phyloP scores from a whole-genome alignment of 2,888 invertebrate genomes.

The Luperina testacea region DNA sequence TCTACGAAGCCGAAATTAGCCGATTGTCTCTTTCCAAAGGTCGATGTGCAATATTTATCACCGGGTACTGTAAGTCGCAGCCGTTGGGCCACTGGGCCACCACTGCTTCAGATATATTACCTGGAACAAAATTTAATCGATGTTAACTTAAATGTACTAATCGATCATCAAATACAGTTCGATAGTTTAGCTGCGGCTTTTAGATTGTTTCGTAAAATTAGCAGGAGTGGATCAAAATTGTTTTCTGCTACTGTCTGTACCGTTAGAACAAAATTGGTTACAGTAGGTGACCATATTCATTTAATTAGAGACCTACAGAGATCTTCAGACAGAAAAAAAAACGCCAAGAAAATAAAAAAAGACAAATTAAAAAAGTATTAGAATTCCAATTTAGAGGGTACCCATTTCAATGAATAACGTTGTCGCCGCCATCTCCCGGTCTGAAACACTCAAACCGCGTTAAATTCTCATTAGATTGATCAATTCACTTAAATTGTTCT shows the following conservation, averaged over 20 bases:
- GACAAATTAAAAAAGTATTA: constrained; percentile 58
- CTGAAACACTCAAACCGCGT: constrained; percentile 56
- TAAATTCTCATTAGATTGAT: constrained; percentile 71
- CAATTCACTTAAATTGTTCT: constrained; percentile 65
- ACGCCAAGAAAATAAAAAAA: constrained; percentile 37
- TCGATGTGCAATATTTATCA: too few relatives aligned
- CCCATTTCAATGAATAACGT: constrained; percentile 60
- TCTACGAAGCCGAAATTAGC: too few relatives aligned
- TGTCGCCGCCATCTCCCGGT: constrained; percentile 19
- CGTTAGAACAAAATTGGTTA: neutral
- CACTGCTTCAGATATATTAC: too few relatives aligned
- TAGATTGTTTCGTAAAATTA: neutral
- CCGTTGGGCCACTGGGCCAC: too few relatives aligned
- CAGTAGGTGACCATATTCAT: neutral
- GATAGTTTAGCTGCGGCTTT: neutral
- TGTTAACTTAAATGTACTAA: neutral
- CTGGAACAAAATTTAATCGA: too few relatives aligned
- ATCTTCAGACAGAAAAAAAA: constrained; percentile 7
- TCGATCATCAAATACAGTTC: neutral
- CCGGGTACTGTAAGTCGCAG: too few relatives aligned
- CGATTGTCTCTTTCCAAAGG: too few relatives aligned
- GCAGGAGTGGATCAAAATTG: neutral
- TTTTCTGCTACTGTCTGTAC: neutral
- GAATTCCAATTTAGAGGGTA: constrained; percentile 27
- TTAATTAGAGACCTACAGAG: neutral